A percentile compares a stretch with the other conserved stretches of the same genome.
These are phyloP conservation scores for Ailurus styani DNA, from an alignment of 2,113 vertebrate genomes.

Conservation along the genomic window DNA sequence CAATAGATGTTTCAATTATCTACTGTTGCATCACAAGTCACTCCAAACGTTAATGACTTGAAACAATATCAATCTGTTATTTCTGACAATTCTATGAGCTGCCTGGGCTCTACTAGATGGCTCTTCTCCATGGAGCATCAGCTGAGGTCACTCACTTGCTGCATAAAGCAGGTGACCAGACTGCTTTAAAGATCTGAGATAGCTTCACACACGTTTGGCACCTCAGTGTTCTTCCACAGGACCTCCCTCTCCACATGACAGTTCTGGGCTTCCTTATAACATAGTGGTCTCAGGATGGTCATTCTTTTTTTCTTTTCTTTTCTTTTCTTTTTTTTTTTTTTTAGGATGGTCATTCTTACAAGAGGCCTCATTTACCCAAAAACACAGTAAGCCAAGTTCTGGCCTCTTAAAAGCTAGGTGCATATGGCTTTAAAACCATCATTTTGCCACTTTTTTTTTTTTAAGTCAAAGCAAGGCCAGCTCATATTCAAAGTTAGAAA, in stretches of 20 bases:
- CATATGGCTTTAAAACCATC: background rate
- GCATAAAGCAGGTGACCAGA: rapidly evolving
- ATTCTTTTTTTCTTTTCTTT: too few relatives aligned
- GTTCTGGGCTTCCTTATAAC: background rate
- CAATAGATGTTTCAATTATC: background rate
- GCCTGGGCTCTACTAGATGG: background rate
- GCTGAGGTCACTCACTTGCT: background rate
- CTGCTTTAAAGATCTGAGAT: background rate
- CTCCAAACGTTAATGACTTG: background rate
- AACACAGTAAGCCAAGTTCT: background rate
- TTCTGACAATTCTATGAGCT: background rate
- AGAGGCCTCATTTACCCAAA: background rate
- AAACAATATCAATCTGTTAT: background rate
- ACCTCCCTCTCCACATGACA: background rate
- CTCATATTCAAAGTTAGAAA: background rate
- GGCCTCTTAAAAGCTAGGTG: background rate
- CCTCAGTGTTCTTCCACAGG: background rate
- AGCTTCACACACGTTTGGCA: background rate
- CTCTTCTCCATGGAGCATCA: background rate
- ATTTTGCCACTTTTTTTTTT: background rate
- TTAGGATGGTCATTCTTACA: background rate
- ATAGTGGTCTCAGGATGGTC: background rate
- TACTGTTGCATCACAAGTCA: background rate
- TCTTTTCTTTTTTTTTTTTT: too few relatives aligned
- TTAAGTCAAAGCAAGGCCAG: background rate